Conservation (phyloP, 1,140 invertebrate species). For the Caerostris extrusa region DNA sequence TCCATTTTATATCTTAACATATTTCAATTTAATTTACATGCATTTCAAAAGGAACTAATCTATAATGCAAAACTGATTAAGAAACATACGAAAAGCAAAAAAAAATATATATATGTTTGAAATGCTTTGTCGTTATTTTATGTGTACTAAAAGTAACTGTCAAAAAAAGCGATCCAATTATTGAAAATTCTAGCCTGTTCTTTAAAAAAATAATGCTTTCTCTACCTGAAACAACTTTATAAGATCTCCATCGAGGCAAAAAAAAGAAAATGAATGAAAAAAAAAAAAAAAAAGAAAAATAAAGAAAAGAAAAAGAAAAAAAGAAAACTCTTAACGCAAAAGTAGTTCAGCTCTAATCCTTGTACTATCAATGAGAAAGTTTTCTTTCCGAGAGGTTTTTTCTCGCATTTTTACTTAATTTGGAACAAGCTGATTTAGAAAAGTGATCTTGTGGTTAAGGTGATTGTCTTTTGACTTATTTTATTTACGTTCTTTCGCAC, state of each 20-base stretch:
- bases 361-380: constrained; percentile 36
- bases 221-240: constrained; percentile 29
- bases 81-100: neutral
- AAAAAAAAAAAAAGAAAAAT: neutral
- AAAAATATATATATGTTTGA: neutral
- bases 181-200: constrained; percentile 9
- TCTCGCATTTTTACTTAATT: constrained; percentile 47
- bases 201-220: neutral
- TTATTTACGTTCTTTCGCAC: neutral
- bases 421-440: constrained; percentile 37
- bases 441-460: constrained; percentile 41
- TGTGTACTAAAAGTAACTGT: constrained; percentile 2
- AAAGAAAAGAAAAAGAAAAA: neutral
- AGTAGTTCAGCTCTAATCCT: constrained; percentile 8
- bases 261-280: constrained; percentile 8
- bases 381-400: constrained; percentile 22
- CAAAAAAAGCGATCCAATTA: constrained; percentile 54
- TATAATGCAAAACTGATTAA: constrained; percentile 13
- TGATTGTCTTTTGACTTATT: constrained; percentile 15
- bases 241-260: neutral
- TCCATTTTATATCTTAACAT: neutral
- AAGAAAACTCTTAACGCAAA: neutral
- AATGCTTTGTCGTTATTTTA: neutral
- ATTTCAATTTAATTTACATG: neutral
- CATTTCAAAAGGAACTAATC: neutral